A percentile compares a stretch with the other conserved stretches of the same genome.
These are phyloP conservation scores for Gasteruption jaculator DNA, from an alignment of 2,888 invertebrate species.

Conservation along the genomic window DNA sequence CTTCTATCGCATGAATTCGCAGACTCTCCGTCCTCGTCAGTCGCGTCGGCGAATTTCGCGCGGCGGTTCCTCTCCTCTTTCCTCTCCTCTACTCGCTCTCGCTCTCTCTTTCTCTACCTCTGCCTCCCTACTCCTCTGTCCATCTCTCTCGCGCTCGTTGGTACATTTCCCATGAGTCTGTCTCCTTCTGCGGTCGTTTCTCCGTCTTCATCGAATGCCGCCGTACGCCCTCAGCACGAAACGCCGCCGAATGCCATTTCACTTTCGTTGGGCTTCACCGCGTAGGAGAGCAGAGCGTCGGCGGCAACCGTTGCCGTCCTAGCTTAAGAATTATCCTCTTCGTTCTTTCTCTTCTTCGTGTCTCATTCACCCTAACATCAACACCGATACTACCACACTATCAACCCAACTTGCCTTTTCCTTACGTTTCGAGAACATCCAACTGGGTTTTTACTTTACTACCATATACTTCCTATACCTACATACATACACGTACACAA, in stretches of 20 bases:
- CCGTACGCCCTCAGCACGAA: conserved; percentile 41
- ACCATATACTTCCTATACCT: no score
- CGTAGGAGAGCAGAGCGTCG: conserved; percentile 46
- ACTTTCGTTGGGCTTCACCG: conserved; percentile 52
- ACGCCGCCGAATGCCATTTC: conserved; percentile 49
- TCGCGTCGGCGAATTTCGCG: conserved; percentile 47
- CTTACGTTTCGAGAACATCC: no score
- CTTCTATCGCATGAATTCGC: conserved; percentile 16
- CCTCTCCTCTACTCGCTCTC: conserved; percentile 23
- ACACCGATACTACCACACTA: no score
- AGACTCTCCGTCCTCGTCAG: conserved; percentile 35
- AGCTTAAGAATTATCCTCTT: conserved; percentile 39
- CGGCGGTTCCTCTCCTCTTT: conserved; percentile 30
- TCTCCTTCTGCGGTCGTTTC: conserved; percentile 32
- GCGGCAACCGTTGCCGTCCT: conserved; percentile 9
- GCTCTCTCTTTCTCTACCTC: conserved; percentile 24
- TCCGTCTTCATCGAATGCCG: conserved; percentile 40
- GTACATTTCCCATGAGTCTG: conserved; percentile 33
- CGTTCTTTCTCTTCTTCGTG: conserved; percentile 25
- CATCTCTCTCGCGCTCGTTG: conserved; percentile 34
- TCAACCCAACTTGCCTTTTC: no score
- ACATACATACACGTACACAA: no score
- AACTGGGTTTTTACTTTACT: no score
- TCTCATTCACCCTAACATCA: no score
- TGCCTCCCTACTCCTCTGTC: conserved; percentile 29